Percentiles rank a stretch among this genome's conserved stretches.
phyloP scores from a whole-genome alignment of 2,888 invertebrate species.

The Octonoba sinensis region DNA sequence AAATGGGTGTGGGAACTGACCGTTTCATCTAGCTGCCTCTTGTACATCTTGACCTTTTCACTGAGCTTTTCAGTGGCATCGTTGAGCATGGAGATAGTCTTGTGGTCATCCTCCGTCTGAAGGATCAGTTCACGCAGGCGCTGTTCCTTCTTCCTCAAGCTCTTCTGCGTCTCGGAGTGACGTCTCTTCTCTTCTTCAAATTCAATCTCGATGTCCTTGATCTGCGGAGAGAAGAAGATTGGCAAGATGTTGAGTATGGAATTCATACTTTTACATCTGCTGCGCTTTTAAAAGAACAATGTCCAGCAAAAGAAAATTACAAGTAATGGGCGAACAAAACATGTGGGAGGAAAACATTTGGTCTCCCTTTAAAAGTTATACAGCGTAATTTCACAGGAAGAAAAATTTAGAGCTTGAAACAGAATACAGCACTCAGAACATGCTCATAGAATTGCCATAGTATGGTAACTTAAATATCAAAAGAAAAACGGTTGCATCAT shows the following conservation, averaged over 20 bases:
- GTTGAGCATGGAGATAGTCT: conserved; percentile 92
- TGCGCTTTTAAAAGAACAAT: neutral
- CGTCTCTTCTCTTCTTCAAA: conserved; percentile 96
- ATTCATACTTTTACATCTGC: neutral
- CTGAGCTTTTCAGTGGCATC: conserved; percentile 82
- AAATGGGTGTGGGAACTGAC: conserved; percentile 72
- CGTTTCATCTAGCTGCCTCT: conserved; percentile 94
- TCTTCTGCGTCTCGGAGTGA: conserved; percentile 97
- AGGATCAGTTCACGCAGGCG: conserved; percentile 95
- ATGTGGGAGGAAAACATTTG: too few relatives aligned
- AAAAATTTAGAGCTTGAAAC: too few relatives aligned
- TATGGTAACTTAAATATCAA: too few relatives aligned
- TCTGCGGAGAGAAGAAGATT: conserved; percentile 71
- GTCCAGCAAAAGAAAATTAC: too few relatives aligned
- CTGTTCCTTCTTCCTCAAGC: conserved; percentile 97
- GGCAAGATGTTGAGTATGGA: too few relatives aligned
- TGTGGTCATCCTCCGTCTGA: conserved; percentile 96
- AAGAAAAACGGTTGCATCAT: too few relatives aligned
- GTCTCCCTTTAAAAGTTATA: too few relatives aligned
- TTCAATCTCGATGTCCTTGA: conserved; percentile 94
- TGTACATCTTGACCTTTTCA: conserved; percentile 92
- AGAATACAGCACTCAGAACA: too few relatives aligned
- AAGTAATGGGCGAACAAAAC: too few relatives aligned
- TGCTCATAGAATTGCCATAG: too few relatives aligned
- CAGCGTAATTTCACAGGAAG: too few relatives aligned